Evolutionary conservation across 1,140 invertebrate species (phyloP), one percentile per base, ranked within the genome.

Genomic region (Zaprionus ornatus): DNA sequence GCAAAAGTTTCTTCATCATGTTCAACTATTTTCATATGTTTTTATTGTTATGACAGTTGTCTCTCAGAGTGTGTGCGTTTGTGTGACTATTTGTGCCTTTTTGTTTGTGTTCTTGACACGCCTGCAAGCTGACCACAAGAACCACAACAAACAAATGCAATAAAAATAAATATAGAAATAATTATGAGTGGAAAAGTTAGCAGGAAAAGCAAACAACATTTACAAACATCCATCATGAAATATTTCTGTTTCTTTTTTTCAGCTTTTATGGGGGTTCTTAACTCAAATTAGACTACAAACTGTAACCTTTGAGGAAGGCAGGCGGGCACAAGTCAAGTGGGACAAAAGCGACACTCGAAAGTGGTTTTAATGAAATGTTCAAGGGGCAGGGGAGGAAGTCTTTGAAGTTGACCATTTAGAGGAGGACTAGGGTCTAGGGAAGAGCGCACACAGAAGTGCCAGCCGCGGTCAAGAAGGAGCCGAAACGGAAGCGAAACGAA

Each of bases 121-220:
- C 52, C 55, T 73, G 42, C 35, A 32, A 45, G 54, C 65, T 65
- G 40, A 74, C 82, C 83, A 67, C 83, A 83, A 42, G 65, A 82
- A 67, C 83, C 83, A 79, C 83, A 86, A 71, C 63, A 69, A 80
- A 74, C 67, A 75, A 75, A 85, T 73, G 83, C 54, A 86, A 72
- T 82, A 83, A 72, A 87, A 85, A 81, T 85, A 80, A 80, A 74
- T 77, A 83, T 55, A 68, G 54, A 71, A 77, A 79, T 79, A 77
- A 79, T 77, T 77, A 79, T 79, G 74, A 79, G 29, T 64, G 63
- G 69, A 68, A 88, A 88, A 83, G 68, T 87, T 80, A 23, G 54
- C 27, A 37, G 54, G 27, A 10, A 55, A 64, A 37, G 52, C 57
- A 65, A 60, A 57, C 10, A 37, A 40, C 50, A 40, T 23, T 27